Conservation (phyloP, 2,888 invertebrate species). For the Augochlorella aurata region DNA sequence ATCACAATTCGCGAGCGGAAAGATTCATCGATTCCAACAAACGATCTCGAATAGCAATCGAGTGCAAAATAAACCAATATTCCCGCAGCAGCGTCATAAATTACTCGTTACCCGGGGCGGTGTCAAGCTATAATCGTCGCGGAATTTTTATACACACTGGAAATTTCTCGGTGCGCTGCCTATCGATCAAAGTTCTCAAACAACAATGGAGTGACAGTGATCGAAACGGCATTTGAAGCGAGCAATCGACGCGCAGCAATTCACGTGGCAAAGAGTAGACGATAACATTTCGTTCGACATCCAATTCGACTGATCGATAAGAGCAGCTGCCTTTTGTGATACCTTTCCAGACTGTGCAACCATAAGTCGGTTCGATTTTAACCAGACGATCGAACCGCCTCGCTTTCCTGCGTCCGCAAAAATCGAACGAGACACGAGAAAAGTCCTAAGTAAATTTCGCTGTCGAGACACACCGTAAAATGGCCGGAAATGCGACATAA, state of each 20-base stretch:
- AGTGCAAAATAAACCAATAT: neutral
- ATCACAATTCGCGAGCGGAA: neutral
- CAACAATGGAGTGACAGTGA: conserved; percentile 9
- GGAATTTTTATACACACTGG: neutral
- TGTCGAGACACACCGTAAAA: conserved; percentile 51
- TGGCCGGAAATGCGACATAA: conserved; percentile 46
- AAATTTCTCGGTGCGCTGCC: neutral
- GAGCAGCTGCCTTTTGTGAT: neutral
- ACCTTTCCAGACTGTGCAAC: neutral
- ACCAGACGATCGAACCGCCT: conserved; percentile 25
- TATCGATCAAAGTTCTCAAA: conserved; percentile 10
- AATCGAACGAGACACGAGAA: conserved; percentile 34
- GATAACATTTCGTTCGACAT: conserved; percentile 25
- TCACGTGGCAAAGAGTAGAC: conserved; percentile 14
- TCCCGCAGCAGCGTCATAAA: neutral
- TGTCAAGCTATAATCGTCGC: neutral
- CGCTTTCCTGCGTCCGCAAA: neutral
- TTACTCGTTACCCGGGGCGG: too few species aligned
- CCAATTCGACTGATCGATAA: conserved; percentile 36
- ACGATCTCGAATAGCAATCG: neutral
- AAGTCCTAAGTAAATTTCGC: conserved; percentile 65
- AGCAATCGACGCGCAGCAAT: conserved; percentile 8
- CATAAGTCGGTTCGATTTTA: conserved; percentile 26
- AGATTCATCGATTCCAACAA: neutral
- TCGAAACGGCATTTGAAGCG: conserved; percentile 15